Percentiles rank a stretch among this genome's conserved stretches.
These are phyloP conservation scores for Aelia acuminata DNA, from an alignment of 2,888 invertebrate genomes.

Conservation along the genomic window DNA sequence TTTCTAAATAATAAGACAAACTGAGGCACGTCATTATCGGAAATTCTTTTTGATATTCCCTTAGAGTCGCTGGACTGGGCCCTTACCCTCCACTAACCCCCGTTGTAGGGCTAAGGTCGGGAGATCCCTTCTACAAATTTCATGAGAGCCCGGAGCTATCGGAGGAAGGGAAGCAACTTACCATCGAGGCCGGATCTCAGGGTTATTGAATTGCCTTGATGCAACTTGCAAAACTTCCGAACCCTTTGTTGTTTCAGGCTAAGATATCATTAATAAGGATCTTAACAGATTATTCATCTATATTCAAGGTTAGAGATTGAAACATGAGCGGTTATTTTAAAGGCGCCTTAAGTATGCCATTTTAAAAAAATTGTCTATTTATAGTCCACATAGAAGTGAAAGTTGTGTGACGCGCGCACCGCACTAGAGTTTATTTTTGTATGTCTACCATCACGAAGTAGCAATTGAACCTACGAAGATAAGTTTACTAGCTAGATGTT, in stretches of 20 bases:
- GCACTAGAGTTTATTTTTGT: no score
- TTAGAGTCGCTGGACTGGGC: not conserved
- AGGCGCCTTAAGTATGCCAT: no score
- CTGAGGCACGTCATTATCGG: not conserved
- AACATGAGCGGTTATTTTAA: no score
- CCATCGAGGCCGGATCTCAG: not conserved
- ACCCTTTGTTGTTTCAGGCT: not conserved
- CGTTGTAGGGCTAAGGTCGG: not conserved
- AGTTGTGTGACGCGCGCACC: no score
- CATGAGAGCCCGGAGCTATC: not conserved
- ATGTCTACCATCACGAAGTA: no score
- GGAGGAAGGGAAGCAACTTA: not conserved
- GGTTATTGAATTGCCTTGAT: conserved; percentile 5
- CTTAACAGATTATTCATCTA: not conserved
- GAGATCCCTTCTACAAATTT: not conserved
- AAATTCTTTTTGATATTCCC: not conserved
- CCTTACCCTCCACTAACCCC: not conserved
- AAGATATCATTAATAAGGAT: not conserved
- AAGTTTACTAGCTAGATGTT: no score
- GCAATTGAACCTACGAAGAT: no score
- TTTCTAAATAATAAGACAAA: not conserved
- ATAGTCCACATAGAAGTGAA: no score
- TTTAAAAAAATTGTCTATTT: no score
- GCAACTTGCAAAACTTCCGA: not conserved
- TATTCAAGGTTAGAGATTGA: not conserved